Evolutionary conservation across 2,888 invertebrate genomes (phyloP), one percentile per base, ranked within the genome.

Genomic region (Diadegma fenestrale): DNA sequence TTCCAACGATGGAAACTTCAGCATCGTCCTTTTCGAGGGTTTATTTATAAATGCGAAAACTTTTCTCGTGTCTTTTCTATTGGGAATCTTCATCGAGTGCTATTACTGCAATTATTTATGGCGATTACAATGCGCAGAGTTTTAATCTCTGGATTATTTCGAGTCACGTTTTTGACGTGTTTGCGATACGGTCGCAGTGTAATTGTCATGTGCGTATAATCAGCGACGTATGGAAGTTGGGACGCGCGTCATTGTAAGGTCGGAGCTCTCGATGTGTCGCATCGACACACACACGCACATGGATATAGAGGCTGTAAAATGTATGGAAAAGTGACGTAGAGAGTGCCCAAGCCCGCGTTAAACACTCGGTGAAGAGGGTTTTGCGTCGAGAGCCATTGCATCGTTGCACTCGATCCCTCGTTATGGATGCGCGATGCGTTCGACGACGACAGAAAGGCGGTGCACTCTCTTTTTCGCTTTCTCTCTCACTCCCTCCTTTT

Each of bases 341-440:
- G 72, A 75, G 76, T 68, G 43, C 6, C 54, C 68, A 41, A 33
- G 33, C 54, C 14, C 22, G 64, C 48, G 77, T 80, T 77, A 66
- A 58, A 73, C 84, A 73, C 84, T 84, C 51, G 54, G 54, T 71
- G 69, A 19, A 83, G 54, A 73, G 75, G 69, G 64, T 73, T 75
- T 84, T 71, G 78, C 79, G 79, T 66, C 71, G 66, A 82, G 81
- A 73, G 71, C 73, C 81, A 76, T 79, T 66, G 73, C 78, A 64
- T 80, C 80, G 86, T 77, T 89, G 89, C 90, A 91, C 91, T 89
- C 90, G 91, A 89, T 89, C 89, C 75, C 91, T 92, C 91, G 91
- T 92, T 92, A 92, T 90, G 90, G 86, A 92, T 92, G 91, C 92
- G 88, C 89, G 88, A 87, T 92, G 92, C 91, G 92, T 92, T 90